These are phyloP conservation scores for Molossus alvarezi DNA, from an alignment of 2,797 vertebrate species.

Conservation along the genomic window DNA sequence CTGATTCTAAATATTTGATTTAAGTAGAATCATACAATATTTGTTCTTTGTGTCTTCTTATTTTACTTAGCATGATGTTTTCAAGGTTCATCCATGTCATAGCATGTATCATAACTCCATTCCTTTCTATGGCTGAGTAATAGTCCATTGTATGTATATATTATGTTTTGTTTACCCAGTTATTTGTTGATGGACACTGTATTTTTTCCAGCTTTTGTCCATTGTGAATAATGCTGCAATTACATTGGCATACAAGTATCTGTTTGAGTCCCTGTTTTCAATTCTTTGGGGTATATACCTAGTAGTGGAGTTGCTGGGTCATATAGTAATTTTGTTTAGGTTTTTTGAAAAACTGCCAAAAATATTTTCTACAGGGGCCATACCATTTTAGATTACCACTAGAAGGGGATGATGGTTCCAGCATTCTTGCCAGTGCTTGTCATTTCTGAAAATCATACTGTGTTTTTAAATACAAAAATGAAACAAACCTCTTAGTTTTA, in stretches of 20 bases:
- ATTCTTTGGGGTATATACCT: neutral
- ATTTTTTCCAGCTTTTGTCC: neutral
- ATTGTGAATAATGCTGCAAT: neutral
- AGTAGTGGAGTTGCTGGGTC: slow-evolving; percentile 35
- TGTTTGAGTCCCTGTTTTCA: slow-evolving; percentile 35
- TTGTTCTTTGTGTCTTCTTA: slow-evolving; percentile 42
- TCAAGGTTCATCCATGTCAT: slow-evolving; percentile 25
- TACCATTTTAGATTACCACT: slow-evolving; percentile 1
- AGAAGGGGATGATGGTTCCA: neutral
- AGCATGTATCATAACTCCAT: slow-evolving; percentile 23
- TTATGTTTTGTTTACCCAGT: neutral
- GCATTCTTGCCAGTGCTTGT: neutral
- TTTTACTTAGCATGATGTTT: slow-evolving; percentile 57
- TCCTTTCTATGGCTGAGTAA: neutral
- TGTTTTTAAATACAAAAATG: slow-evolving; percentile 46
- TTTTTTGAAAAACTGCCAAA: slow-evolving; percentile 53
- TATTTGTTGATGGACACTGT: slow-evolving; percentile 4
- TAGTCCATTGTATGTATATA: neutral
- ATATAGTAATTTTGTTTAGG: neutral
- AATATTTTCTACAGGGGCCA: neutral
- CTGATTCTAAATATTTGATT: slow-evolving; percentile 33
- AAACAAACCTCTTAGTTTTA: slow-evolving; percentile 43
- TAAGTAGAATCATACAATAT: neutral
- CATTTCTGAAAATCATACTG: slow-evolving; percentile 9
- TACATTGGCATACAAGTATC: neutral